These are phyloP conservation scores for Ephialtes manifestator DNA, from an alignment of 2,888 invertebrate species.

Conservation along the genomic window DNA sequence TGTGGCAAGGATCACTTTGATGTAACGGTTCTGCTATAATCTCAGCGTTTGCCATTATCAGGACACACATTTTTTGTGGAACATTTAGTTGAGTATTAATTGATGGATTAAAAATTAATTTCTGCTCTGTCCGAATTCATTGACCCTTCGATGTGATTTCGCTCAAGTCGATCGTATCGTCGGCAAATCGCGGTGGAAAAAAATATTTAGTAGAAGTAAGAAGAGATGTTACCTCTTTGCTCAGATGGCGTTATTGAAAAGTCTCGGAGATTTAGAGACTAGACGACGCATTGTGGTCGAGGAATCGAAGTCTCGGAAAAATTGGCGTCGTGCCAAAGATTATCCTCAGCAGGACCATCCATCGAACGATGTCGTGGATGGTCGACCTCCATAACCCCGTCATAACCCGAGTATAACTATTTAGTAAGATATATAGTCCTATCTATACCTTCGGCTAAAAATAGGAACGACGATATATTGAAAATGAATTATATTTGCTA, in stretches of 20 bases:
- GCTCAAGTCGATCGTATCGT: slow-evolving; percentile 11
- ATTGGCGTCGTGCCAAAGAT: slow-evolving; percentile 46
- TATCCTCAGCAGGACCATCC: neutral
- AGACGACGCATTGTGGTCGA: slow-evolving; percentile 5
- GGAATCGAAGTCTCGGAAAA: neutral
- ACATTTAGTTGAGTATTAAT: neutral
- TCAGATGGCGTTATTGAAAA: slow-evolving; percentile 4
- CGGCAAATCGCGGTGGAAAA: neutral
- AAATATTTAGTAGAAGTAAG: neutral
- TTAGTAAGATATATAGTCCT: neutral
- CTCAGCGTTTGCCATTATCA: neutral
- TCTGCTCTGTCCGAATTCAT: neutral
- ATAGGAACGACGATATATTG: neutral
- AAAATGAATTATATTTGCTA: neutral
- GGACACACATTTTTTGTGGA: neutral
- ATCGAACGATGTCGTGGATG: neutral
- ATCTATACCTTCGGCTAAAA: neutral
- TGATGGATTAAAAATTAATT: neutral
- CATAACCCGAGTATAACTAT: slow-evolving; percentile 15
- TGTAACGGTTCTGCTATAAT: neutral
- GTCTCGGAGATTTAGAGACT: neutral
- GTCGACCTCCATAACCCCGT: too few relatives aligned
- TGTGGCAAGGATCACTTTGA: slow-evolving; percentile 1
- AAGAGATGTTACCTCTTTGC: neutral
- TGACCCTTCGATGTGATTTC: neutral